These are phyloP conservation scores for Pimephales promelas DNA, from an alignment of 2,113 vertebrate genomes.

Conservation along the genomic window DNA sequence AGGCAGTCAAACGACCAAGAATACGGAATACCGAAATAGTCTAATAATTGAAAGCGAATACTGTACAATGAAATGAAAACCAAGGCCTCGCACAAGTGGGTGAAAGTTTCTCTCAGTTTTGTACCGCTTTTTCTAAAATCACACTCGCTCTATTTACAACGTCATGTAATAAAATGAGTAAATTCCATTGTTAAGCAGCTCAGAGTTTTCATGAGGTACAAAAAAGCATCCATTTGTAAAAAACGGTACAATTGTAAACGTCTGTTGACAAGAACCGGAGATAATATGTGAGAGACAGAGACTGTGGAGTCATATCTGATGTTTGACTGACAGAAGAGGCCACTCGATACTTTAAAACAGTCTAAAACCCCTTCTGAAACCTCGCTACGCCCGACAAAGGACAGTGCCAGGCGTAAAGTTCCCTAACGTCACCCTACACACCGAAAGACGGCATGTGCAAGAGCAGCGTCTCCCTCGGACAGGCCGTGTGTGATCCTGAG, in stretches of 20 bases:
- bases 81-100: slow-evolving; percentile 9
- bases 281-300: slow-evolving; percentile 25
- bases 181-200: slow-evolving; percentile 31
- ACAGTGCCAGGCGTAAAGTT: background rate
- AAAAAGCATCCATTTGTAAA: slow-evolving; percentile 52
- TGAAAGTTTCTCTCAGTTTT: slow-evolving; percentile 7
- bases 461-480: slow-evolving; percentile 6
- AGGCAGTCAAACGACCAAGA: background rate
- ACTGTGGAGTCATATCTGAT: slow-evolving; percentile 21
- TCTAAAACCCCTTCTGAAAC: slow-evolving; percentile 11
- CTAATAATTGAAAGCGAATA: background rate
- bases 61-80: slow-evolving; percentile 3
- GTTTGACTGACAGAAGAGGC: slow-evolving; percentile 26
- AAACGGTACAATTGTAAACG: slow-evolving; percentile 58
- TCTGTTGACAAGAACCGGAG: slow-evolving; percentile 36
- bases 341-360: slow-evolving; percentile 31
- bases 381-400: slow-evolving; percentile 17
- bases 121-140: background rate
- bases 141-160: slow-evolving; percentile 1
- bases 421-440: slow-evolving; percentile 16
- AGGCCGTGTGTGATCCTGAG: slow-evolving; percentile 43
- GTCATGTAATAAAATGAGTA: slow-evolving; percentile 22
- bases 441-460: slow-evolving; percentile 14
- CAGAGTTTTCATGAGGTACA: slow-evolving; percentile 52
- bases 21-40: background rate